Base-by-base conservation (phyloP, 2,888 invertebrate genomes). In the Drosophila meridiana region DNA sequence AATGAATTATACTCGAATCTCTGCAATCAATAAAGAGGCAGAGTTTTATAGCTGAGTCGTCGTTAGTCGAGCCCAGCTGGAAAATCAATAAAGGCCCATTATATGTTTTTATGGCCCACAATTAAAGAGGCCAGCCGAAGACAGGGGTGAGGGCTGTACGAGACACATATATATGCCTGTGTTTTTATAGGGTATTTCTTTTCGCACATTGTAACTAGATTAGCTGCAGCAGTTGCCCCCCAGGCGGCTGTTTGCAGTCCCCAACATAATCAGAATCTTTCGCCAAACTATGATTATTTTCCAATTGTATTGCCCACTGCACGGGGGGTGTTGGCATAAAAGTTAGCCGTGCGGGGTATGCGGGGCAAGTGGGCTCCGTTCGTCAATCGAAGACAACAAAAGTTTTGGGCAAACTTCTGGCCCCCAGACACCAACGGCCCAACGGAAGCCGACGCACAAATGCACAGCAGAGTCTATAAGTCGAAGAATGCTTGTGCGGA, bases 201-300 rank as follows among this genome's bases (percentile, higher is more conserved):
- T 80, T 80, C 80, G 64, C 76, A 76, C 78, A 80, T 78, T 78
- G 80, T 80, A 68, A 78, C 80, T 78, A 60, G 80, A 78, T 80
- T 76, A 78, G 63, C 62, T 63, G 77, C 61, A 61, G 59, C 48
- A n/a, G 62, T 28, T 55, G 36, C 30, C 71, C 76, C 76, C 77
- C 38, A 63, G 78, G 78, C 68, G 78, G 40, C 78, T 72, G 68
- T 80, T 80, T 72, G 55, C 76, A 72, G 74, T 83, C 83, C 81
- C 77, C 68, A 77, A 72, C 70, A 80, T 83, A 82, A 82, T 82
- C 81, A 82, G 67, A 83, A 69, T 73, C 73, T 73, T 73, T 67
- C 40, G 43, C 47, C 74, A 71, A 82, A 80, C 81, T 82, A 83
- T 83, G 74, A 80, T 82, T 83, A 83, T 83, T 81, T 78, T 80